Evolutionary conservation across 1,140 invertebrate species (phyloP).

Genomic region (Eufriesea mexicana): DNA sequence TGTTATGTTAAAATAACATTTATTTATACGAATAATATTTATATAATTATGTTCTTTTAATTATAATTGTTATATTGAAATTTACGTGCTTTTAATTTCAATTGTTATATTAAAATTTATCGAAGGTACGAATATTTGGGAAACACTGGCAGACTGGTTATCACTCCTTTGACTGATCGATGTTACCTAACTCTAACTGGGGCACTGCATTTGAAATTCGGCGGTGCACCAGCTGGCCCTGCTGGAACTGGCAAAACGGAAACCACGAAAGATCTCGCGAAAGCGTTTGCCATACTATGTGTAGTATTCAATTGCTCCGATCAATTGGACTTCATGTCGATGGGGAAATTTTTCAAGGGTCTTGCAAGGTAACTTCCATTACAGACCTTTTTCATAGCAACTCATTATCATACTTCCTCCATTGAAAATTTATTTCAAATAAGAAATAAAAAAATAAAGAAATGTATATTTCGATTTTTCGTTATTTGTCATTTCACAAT

Average conservation of each 20-base stretch:
- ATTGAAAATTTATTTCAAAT: no score
- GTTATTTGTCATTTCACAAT: no score
- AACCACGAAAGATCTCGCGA: conserved; percentile 89
- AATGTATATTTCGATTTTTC: no score
- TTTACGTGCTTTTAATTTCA: no score
- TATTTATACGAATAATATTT: no score
- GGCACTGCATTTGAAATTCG: conserved; percentile 87
- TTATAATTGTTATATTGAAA: no score
- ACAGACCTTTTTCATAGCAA: no score
- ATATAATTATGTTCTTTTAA: no score
- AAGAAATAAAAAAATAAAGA: no score
- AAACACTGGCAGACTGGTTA: conserved; percentile 88
- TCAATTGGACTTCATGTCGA: conserved; percentile 87
- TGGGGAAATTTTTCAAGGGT: conserved; percentile 87
- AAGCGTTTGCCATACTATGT: conserved; percentile 89
- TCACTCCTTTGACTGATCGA: conserved; percentile 90
- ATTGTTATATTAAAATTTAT: neutral
- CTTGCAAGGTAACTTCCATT: conserved; percentile 77
- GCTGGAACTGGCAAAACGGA: conserved; percentile 90
- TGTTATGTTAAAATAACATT: no score
- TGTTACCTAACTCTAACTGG: conserved; percentile 88
- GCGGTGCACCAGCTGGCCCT: conserved; percentile 89
- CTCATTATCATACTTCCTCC: no score
- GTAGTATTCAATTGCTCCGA: conserved; percentile 91
- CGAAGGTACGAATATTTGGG: conserved; percentile 86